Base-by-base conservation (phyloP, 2,888 invertebrate species). In the Metalampra italica region DNA sequence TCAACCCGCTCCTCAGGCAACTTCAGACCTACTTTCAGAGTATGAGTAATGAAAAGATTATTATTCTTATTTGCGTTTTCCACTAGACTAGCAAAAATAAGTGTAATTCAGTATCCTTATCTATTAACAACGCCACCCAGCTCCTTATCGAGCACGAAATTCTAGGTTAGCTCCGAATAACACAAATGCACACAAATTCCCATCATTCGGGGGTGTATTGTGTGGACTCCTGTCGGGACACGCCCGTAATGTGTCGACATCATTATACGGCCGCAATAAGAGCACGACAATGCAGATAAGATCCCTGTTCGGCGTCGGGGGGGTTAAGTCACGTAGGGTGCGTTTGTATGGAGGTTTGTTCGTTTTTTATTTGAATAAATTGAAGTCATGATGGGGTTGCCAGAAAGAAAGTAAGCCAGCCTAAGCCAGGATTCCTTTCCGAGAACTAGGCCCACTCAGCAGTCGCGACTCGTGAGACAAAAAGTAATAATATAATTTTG, bases 231-330 rank as follows among this genome's bases (percentile, higher is more conserved):
- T 51, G 58, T 56, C 38, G 52, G 55, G 67, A 58, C 67, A 65
- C 64, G 64, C 65, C 65, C 59, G 64, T 75, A 75, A 79, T 78
- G 76, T 78, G 79, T 80, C 75, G 75, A 81, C 78, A 75, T 78
- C 76, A 77, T 82, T 79, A 79, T 76, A 72, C 64, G 63, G 59
- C 70, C 71, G 71, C 78, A 76, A 76, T 78, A 79, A 78, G 72
- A 77, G 68, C 63, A 61, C 69, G 68, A 77, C 78, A 77, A 78
- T 79, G 75, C 71, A 79, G 81, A 82, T 82, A 81, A 75, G 75
- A 78, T 73, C 71, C 68, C 63, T 67, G 70, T 75, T 75, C 66
- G 67, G 66, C 63, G 59, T 60, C 57, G 56, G 63, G 61, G 78
- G 75, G 75, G 69, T 68, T 65, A 63, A 58, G 68, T 65, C 59